phyloP scores from a whole-genome alignment of 2,888 invertebrate genomes.

The Micropterix aruncella region DNA sequence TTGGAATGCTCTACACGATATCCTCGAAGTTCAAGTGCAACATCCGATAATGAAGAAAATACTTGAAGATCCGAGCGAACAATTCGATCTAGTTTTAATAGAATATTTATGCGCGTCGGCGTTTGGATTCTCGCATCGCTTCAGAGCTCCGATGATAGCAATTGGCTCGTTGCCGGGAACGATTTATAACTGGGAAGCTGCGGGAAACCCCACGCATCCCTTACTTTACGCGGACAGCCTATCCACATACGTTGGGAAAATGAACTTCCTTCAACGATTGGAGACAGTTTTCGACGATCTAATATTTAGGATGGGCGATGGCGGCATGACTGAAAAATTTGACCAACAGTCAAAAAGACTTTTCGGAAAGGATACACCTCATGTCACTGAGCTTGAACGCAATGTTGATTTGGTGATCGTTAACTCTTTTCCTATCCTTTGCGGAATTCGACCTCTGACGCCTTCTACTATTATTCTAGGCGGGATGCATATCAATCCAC shows the following conservation, averaged over 20 bases:
- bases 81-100: conserved; percentile 17
- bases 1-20: conserved; percentile 8
- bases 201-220: conserved; percentile 22
- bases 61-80: conserved; percentile 5
- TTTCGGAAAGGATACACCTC: conserved; percentile 12
- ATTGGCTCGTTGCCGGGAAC: conserved; percentile 18
- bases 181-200: conserved; percentile 15
- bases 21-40: conserved; percentile 12
- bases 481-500: conserved; percentile 22
- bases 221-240: conserved; percentile 17
- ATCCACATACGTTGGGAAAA: conserved; percentile 14
- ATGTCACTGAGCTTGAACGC: conserved; percentile 13
- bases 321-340: conserved; percentile 5
- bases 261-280: conserved; percentile 3
- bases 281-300: conserved; percentile 4
- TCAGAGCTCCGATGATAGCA: conserved; percentile 22
- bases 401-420: conserved; percentile 23
- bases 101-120: conserved; percentile 12
- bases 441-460: conserved; percentile 21
- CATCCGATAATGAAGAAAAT: conserved; percentile 8
- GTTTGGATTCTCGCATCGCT: conserved; percentile 16
- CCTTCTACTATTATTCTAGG: conserved; percentile 24
- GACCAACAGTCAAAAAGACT: conserved; percentile 10
- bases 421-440: conserved; percentile 23
- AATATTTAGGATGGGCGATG: not conserved